A percentile compares a stretch with the other conserved stretches of the same genome.
phyloP scores from a whole-genome alignment of 2,888 invertebrate species.

The Anoplius nigerrimus region DNA sequence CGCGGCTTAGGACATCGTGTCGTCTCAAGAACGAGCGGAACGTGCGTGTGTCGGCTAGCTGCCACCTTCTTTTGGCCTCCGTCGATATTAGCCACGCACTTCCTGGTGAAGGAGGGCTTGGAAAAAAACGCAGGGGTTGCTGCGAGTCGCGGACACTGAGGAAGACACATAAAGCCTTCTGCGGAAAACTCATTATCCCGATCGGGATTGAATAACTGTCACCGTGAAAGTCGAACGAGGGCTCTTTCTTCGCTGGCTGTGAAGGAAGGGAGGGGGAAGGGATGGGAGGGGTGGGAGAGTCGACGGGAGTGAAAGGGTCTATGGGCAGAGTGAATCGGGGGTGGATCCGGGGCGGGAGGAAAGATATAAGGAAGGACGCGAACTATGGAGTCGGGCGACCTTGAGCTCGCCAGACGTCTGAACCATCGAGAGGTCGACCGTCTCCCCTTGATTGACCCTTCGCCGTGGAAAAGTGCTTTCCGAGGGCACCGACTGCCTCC shows the following conservation, averaged over 20 bases:
- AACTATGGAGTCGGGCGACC: constrained; percentile 18
- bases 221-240: constrained; percentile 25
- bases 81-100: no score
- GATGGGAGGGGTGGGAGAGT: no score
- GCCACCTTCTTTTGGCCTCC: no score
- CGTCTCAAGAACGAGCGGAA: no score
- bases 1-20: no score
- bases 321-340: constrained; percentile 12
- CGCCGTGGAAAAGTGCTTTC: no score
- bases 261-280: background rate
- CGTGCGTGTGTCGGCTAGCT: no score
- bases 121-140: no score
- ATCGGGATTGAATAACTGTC: constrained; percentile 43
- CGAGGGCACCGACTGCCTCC: no score
- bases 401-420: constrained; percentile 30
- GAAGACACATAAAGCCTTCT: constrained; percentile 16
- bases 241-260: background rate
- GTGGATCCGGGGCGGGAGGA: constrained; percentile 7
- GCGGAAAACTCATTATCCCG: constrained; percentile 38
- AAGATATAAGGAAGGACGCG: constrained; percentile 10
- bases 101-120: no score
- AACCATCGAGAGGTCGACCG: constrained; percentile 12
- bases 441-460: constrained; percentile 1
- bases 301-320: constrained; percentile 15
- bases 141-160: background rate